Percentiles rank a stretch among this genome's conserved stretches.
Evolutionary conservation across 2,888 invertebrate species (phyloP).

Genomic region (Girardia tigrina): DNA sequence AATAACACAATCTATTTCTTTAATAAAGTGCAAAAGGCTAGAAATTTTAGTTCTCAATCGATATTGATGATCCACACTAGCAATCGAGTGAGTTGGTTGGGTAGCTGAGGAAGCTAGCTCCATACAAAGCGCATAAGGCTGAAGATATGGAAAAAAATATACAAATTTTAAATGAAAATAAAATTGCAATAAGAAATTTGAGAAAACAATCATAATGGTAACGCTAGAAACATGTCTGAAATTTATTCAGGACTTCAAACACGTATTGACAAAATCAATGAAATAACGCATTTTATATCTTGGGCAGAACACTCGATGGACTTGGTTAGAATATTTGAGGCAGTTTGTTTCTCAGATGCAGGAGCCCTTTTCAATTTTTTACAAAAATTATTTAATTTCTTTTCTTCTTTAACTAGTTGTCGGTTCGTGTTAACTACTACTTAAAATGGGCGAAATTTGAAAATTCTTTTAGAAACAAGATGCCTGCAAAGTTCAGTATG

Average conservation of each 20-base stretch:
- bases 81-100: no score
- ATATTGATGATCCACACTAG: no score
- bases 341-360: background rate
- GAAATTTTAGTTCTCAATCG: no score
- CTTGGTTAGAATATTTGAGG: background rate
- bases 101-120: no score
- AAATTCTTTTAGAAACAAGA: background rate
- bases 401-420: background rate
- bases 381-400: background rate
- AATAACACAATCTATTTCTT: no score
- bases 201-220: no score
- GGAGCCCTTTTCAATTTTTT: background rate
- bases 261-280: no score
- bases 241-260: background rate
- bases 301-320: background rate
- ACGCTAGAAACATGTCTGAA: background rate
- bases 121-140: no score
- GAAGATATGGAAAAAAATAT: background rate
- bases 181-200: background rate
- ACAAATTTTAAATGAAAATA: background rate
- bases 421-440: constrained; percentile 8
- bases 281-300: no score
- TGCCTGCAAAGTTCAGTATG: background rate
- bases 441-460: background rate
- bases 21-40: no score